phyloP scores from a whole-genome alignment of 2,797 vertebrate species.

The Pseudochaenichthys georgianus region DNA sequence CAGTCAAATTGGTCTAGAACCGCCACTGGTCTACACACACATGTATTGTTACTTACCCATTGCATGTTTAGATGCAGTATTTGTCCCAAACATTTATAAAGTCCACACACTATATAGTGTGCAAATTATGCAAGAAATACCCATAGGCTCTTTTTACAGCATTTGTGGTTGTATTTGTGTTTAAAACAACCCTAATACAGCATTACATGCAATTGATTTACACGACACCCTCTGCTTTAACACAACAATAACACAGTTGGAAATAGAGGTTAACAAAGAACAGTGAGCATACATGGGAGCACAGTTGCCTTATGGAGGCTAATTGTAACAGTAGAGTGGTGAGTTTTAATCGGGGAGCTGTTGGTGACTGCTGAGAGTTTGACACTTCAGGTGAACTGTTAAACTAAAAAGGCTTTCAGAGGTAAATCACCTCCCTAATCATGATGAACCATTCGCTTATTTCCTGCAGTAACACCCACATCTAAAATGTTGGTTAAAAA shows the following conservation, averaged over 20 bases:
- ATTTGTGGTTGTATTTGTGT: background rate
- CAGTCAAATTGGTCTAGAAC: too few relatives aligned
- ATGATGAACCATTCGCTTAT: background rate
- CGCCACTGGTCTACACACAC: too few relatives aligned
- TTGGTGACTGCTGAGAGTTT: background rate
- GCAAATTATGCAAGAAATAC: too few relatives aligned
- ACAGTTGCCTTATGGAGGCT: background rate
- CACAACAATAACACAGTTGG: background rate
- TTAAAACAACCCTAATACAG: background rate
- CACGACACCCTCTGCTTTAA: background rate
- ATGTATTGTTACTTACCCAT: too few relatives aligned
- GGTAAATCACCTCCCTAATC: background rate
- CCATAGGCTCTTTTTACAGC: too few relatives aligned
- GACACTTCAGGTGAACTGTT: slow-evolving; percentile 13
- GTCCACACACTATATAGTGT: too few relatives aligned
- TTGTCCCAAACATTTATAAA: too few relatives aligned
- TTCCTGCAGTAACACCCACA: background rate
- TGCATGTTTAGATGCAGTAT: too few relatives aligned
- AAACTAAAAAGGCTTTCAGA: background rate
- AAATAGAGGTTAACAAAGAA: background rate
- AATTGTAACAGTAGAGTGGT: background rate
- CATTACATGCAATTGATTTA: background rate
- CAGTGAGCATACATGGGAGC: background rate
- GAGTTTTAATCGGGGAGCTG: background rate
- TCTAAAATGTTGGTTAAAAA: background rate